phyloP scores from a whole-genome alignment of 2,888 invertebrate species.

The Epinotia brunnichana region DNA sequence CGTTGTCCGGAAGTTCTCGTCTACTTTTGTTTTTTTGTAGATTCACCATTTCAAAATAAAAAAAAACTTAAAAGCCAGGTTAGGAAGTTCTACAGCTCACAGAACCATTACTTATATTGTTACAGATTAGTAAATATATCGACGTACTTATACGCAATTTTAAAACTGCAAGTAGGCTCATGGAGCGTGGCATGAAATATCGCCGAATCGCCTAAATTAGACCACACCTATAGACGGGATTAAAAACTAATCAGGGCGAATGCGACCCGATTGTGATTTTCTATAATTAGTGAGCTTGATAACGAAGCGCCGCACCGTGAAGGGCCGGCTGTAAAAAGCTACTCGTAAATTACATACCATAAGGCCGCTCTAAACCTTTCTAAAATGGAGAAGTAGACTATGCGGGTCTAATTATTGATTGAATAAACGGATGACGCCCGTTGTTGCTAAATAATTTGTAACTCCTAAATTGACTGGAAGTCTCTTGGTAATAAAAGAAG shows the following conservation, averaged over 20 bases:
- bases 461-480: no score
- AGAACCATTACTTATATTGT: no score
- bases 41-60: no score
- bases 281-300: slow-evolving; percentile 33
- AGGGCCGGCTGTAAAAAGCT: slow-evolving; percentile 3
- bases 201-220: slow-evolving; percentile 20
- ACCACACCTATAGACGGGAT: slow-evolving; percentile 24
- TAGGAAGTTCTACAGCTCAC: no score
- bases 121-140: no score
- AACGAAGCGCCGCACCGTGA: not conserved
- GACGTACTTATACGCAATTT: not conserved
- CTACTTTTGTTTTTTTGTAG: no score
- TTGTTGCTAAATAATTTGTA: not conserved
- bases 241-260: slow-evolving; percentile 39
- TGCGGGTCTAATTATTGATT: not conserved
- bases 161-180: not conserved
- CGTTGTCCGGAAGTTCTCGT: no score
- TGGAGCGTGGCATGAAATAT: not conserved
- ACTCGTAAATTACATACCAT: not conserved
- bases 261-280: slow-evolving; percentile 26
- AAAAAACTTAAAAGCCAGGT: no score
- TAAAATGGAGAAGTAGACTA: not conserved
- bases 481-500: no score
- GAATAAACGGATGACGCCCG: not conserved
- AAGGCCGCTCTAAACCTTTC: slow-evolving; percentile 1